Evolutionary conservation across 2,888 invertebrate species (phyloP).

Genomic region (Microctonus aethiopoides): DNA sequence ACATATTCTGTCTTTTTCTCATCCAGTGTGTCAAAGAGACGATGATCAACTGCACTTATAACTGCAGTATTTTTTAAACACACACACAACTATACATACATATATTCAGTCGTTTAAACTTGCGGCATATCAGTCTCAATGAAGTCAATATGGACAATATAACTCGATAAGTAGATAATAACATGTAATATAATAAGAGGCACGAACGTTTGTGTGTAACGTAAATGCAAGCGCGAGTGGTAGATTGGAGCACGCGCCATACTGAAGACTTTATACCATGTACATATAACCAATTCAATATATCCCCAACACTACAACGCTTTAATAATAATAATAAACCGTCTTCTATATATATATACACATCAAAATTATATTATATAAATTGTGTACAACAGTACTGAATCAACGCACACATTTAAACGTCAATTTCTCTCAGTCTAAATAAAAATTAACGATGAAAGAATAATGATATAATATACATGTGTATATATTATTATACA

Average conservation of each 20-base stretch:
- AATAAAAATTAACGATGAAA: neutral
- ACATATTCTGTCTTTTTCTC: neutral
- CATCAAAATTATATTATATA: neutral
- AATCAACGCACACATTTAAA: neutral
- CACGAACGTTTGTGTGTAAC: slow-evolving; percentile 29
- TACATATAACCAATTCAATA: slow-evolving; percentile 47
- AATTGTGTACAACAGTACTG: neutral
- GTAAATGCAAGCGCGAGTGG: slow-evolving; percentile 15
- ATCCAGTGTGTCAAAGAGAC: neutral
- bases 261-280: slow-evolving; percentile 55
- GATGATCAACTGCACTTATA: neutral
- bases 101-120: slow-evolving; percentile 1
- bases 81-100: too few relatives aligned
- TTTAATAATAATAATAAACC: slow-evolving; percentile 18
- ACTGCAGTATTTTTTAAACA: neutral
- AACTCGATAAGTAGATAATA: slow-evolving; percentile 64
- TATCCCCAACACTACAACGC: slow-evolving; percentile 14
- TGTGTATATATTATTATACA: neutral
- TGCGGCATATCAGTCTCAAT: slow-evolving; percentile 55
- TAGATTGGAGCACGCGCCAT: slow-evolving; percentile 32
- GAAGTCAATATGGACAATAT: slow-evolving; percentile 58
- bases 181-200: slow-evolving; percentile 60
- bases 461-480: neutral
- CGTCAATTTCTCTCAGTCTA: neutral
- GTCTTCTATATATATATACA: neutral